Percentiles rank a stretch among this genome's conserved stretches.
phyloP scores from a whole-genome alignment of 2,113 vertebrate genomes.

The Oncorhynchus gorbuscha region DNA sequence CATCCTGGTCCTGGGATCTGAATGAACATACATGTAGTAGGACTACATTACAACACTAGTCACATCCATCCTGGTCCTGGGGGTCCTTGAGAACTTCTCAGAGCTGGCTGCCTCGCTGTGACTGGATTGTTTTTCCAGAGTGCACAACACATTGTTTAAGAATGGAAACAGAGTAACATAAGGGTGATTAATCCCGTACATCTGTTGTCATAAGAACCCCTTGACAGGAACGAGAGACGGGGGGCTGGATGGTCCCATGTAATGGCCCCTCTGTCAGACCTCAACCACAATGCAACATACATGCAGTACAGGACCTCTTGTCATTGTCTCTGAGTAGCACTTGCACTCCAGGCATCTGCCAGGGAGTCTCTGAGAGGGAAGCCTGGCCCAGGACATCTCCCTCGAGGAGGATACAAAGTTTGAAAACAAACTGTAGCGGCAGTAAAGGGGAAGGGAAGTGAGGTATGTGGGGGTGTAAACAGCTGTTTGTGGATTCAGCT shows the following conservation, averaged over 20 bases:
- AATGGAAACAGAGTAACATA: constrained; percentile 50
- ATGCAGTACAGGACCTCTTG: not conserved
- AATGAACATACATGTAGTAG: too few relatives aligned
- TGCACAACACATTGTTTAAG: constrained; percentile 53
- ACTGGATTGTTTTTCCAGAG: constrained; percentile 50
- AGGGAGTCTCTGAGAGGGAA: not conserved
- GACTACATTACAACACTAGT: too few relatives aligned
- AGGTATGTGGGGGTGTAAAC: constrained; percentile 29
- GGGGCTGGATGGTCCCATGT: constrained; percentile 16
- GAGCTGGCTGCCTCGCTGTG: not conserved
- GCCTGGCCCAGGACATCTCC: constrained; percentile 6
- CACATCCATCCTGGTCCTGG: not conserved
- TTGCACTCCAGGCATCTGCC: not conserved
- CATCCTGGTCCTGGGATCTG: too few relatives aligned
- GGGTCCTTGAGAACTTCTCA: constrained; percentile 32
- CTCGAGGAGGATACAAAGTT: not conserved
- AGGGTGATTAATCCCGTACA: constrained; percentile 51
- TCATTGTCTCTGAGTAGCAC: constrained; percentile 10
- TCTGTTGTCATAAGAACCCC: constrained; percentile 58
- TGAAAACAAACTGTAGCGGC: not conserved
- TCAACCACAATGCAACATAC: too few relatives aligned
- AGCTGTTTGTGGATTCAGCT: constrained; percentile 24
- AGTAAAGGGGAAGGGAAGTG: too few relatives aligned
- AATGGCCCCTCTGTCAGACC: too few relatives aligned
- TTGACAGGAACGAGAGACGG: constrained; percentile 25